Evolutionary conservation across 1,140 invertebrate species (phyloP), one percentile per base, ranked within the genome.

Genomic region (Drosophila triauraria): DNA sequence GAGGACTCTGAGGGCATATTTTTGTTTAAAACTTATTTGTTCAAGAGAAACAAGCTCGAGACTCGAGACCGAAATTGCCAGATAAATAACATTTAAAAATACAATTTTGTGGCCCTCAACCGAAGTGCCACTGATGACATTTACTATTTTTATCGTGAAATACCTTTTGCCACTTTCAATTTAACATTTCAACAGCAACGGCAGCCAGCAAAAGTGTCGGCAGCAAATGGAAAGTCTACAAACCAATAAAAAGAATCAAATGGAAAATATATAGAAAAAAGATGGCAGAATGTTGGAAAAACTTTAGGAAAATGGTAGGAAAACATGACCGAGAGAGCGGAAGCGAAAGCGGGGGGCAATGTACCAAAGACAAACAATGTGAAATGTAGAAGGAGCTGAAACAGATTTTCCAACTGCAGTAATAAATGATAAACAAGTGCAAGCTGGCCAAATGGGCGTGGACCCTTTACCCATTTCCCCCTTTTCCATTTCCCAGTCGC

Each of bases 391-490:
- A 59, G 70, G 23, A 72, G 40, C 70, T 60, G 69, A 75, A 80
- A 79, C 67, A 65, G 72, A 82, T 82, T 82, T 82, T 69, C 70
- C 74, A 71, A 81, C 82, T 85, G 81, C 78, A 81, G 82, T 85
- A 85, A 84, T 84, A 84, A 85, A 84, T 84, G 81, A 84, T 84
- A 84, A 84, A 81, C 82, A 84, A 84, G 81, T 85, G 82, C 82
- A 85, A 69, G 82, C 77, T 85, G 81, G 81, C 81, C 71, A 79
- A 83, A 64, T 59, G 40, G 56, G 63, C 42, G 44, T 67, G 53
- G 38, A 1, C 2, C 25, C n/a, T 2, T 9, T 10, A 0, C 15
- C 25, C 8, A 15, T 17, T 1, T 10, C 2, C 27, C 27, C 7
- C 17, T 17, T 8, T 15, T 2, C 43, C 30, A 42, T 57, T 59